These are phyloP conservation scores for Galbula dea DNA, from an alignment of 2,113 vertebrate genomes.

Conservation along the genomic window DNA sequence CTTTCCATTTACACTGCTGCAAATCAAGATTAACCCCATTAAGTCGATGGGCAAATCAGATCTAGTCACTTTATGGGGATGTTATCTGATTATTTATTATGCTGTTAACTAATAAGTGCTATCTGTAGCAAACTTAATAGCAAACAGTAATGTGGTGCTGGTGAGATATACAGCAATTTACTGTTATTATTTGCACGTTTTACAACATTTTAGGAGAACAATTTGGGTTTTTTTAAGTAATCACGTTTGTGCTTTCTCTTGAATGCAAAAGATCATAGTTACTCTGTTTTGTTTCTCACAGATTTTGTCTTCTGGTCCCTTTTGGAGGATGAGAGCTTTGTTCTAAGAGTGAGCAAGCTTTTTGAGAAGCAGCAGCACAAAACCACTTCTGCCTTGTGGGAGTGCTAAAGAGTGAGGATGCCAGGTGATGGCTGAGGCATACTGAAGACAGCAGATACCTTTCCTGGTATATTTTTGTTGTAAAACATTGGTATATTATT, in stretches of 20 bases:
- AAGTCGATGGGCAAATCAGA: neutral
- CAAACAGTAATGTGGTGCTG: neutral
- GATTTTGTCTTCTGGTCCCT: neutral
- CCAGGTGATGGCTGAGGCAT: neutral
- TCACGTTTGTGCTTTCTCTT: neutral
- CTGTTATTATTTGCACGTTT: neutral
- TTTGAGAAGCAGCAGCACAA: neutral
- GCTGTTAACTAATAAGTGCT: constrained; percentile 15
- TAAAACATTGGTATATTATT: accelerated
- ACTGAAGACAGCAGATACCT: neutral
- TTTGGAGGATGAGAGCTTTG: neutral
- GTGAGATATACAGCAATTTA: neutral
- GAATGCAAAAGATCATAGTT: neutral
- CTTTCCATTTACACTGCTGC: neutral
- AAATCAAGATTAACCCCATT: constrained; percentile 29
- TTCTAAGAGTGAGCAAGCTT: neutral
- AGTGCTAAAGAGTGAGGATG: neutral
- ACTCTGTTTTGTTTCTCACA: neutral
- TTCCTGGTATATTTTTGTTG: neutral
- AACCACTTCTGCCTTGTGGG: neutral
- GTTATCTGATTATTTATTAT: constrained; percentile 4
- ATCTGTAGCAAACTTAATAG: neutral
- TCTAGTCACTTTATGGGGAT: neutral
- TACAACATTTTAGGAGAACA: neutral
- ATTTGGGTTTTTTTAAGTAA: neutral